Base-by-base conservation (phyloP, 2,888 invertebrate species). In the Chalcis sispes region DNA sequence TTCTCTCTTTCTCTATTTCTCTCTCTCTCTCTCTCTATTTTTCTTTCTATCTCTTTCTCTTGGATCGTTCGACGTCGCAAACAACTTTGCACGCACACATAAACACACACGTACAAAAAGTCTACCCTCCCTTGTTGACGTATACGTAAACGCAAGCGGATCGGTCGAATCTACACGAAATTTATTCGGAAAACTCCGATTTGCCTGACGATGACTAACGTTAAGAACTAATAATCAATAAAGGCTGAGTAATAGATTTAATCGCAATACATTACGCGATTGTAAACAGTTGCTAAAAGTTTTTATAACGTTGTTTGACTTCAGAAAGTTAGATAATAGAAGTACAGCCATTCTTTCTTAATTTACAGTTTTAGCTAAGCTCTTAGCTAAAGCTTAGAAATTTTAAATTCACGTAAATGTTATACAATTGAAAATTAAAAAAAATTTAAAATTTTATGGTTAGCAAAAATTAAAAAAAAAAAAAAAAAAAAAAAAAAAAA, bases 201-300 rank as follows among this genome's bases (percentile, higher is more conserved):
- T 5, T 20, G 52, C 15, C 70, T 36, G 48, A 10, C 48, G 18
- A 36, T 46, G 66, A 42, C 46, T 27, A 27, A 27, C 42, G 42
- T 29, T 15, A 56, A 58, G 52, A 52, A 54, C 27, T 62, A 71
- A 71, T 62, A 71, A 71, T 71, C 62, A 62, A 71, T 71, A 54
- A 71, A 27, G 50, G 18, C 42, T 29, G 52, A 62, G 40, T 54
- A 54, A 71, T 71, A 42, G 5, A n/a, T n/a, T n/a, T n/a, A n/a
- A n/a, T n/a, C 42, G 42, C 42, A 13, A 8, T 42, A 42, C 2
- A 42, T 42, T 42, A 13, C 32, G 32, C 2, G 15, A 15, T n/a
- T n/a, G n/a, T n/a, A n/a, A n/a, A n/a, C 42, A 13, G 42, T 42
- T 42, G 42, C 42, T 13, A 13, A 42, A 13, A 42, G n/a, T n/a